Evolutionary conservation across 2,113 vertebrate genomes (phyloP).

Genomic region (Myanophis thanlyinensis): DNA sequence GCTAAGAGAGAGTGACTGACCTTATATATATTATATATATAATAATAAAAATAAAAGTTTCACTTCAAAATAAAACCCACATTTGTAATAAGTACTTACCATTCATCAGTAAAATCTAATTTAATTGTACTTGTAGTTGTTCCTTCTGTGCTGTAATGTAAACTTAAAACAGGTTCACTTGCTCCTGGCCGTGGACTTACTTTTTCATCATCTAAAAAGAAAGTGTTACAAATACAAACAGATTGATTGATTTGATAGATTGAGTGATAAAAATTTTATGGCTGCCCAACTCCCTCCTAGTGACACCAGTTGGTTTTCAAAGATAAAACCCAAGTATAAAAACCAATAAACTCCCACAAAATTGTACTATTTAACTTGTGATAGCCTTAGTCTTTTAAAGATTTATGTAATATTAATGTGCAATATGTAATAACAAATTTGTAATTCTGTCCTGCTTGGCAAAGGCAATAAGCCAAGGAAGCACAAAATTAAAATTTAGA

Average conservation of each 20-base stretch:
- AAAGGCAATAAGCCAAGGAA: constrained; percentile 10
- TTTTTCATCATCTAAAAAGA: constrained; percentile 81
- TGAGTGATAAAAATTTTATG: not conserved
- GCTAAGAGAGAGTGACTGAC: not conserved
- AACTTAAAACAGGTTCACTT: constrained; percentile 92
- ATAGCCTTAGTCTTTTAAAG: not conserved
- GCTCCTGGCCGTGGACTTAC: constrained; percentile 72
- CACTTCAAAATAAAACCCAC: not conserved
- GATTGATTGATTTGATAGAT: not conserved
- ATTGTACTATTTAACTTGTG: not conserved
- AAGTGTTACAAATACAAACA: constrained; percentile 62
- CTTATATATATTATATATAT: too few species aligned
- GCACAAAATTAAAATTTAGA: constrained; percentile 35
- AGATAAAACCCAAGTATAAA: not conserved
- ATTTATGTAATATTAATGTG: constrained; percentile 41
- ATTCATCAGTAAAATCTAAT: constrained; percentile 97
- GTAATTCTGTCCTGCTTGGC: constrained; percentile 15
- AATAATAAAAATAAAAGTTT: not conserved
- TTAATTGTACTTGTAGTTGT: constrained; percentile 98
- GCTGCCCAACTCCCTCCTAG: not conserved
- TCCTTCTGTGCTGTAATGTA: constrained; percentile 98
- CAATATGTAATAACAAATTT: not conserved
- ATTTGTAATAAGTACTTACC: constrained; percentile 74
- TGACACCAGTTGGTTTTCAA: not conserved
- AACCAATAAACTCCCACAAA: not conserved